Percentiles rank a stretch among this genome's conserved stretches.
These are phyloP conservation scores for Darevskia mixta DNA, from an alignment of 2,797 vertebrate genomes.

Conservation along the genomic window DNA sequence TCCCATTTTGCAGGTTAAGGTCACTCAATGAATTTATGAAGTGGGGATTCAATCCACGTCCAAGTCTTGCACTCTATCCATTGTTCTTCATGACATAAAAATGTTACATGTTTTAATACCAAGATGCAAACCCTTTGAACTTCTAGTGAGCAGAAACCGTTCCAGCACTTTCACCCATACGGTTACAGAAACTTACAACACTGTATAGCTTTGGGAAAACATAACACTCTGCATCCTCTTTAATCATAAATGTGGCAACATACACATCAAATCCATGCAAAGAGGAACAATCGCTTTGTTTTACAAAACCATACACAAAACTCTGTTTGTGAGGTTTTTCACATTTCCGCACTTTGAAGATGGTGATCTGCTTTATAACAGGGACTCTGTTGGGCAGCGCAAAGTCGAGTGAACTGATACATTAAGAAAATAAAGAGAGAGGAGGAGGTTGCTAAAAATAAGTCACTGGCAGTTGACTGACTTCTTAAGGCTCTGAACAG, in stretches of 20 bases:
- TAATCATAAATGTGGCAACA: constrained; percentile 4
- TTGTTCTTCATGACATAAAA: not conserved
- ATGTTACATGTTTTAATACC: constrained; percentile 23
- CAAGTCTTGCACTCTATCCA: constrained; percentile 30
- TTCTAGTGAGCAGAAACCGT: constrained; percentile 2
- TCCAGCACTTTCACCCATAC: not conserved
- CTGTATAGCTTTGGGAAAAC: not conserved
- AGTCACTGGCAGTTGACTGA: constrained; percentile 62
- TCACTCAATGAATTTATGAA: not conserved
- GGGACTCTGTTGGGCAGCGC: constrained; percentile 32
- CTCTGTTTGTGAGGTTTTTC: constrained; percentile 31
- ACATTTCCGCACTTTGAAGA: constrained; percentile 23
- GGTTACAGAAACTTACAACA: constrained; percentile 31
- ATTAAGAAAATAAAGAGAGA: constrained; percentile 31
- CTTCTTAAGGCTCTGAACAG: constrained; percentile 49
- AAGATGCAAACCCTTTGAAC: constrained; percentile 21
- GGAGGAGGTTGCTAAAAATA: constrained; percentile 39
- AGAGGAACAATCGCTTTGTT: constrained; percentile 25
- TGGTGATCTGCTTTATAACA: constrained; percentile 41
- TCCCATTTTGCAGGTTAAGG: too few species aligned
- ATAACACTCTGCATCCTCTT: constrained; percentile 35
- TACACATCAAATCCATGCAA: not conserved
- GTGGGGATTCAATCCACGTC: constrained; percentile 31
- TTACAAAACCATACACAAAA: not conserved
- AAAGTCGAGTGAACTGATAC: constrained; percentile 22